Percentiles rank a stretch among this genome's conserved stretches.
phyloP scores from a whole-genome alignment of 1,140 invertebrate genomes.

The Hesperophylax magnus region DNA sequence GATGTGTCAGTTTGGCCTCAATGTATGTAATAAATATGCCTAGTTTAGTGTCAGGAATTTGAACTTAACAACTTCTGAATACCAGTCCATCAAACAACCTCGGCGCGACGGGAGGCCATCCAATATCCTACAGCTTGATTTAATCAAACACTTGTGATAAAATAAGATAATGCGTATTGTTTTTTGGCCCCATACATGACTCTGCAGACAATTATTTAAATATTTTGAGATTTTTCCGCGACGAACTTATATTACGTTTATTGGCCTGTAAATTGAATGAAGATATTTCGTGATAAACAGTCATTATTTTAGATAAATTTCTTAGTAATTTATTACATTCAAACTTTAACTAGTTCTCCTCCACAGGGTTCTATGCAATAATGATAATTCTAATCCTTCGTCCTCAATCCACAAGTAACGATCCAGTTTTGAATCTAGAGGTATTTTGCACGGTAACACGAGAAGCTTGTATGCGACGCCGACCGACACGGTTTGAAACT shows the following conservation, averaged over 20 bases:
- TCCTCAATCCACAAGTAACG: too few species aligned
- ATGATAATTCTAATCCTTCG: too few species aligned
- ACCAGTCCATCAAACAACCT: constrained; percentile 14
- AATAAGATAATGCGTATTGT: not conserved
- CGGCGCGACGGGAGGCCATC: not conserved
- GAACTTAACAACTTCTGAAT: constrained; percentile 20
- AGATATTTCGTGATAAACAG: constrained; percentile 12
- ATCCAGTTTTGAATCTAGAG: too few species aligned
- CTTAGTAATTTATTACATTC: too few species aligned
- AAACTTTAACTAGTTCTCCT: too few species aligned
- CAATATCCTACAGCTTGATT: not conserved
- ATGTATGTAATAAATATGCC: not conserved
- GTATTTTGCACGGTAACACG: too few species aligned
- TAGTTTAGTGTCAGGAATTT: constrained; percentile 17
- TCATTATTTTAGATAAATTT: not conserved
- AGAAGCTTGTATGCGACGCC: too few species aligned
- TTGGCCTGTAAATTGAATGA: not conserved
- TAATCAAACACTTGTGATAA: too few species aligned
- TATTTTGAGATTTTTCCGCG: constrained; percentile 1
- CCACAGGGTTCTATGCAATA: too few species aligned
- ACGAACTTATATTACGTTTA: not conserved
- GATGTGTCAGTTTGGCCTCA: too few species aligned
- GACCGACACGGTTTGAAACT: too few species aligned
- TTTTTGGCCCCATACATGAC: not conserved
- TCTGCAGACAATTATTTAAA: not conserved